Evolutionary conservation across 1,140 invertebrate species (phyloP).

Genomic region (Drosophila arawakana): DNA sequence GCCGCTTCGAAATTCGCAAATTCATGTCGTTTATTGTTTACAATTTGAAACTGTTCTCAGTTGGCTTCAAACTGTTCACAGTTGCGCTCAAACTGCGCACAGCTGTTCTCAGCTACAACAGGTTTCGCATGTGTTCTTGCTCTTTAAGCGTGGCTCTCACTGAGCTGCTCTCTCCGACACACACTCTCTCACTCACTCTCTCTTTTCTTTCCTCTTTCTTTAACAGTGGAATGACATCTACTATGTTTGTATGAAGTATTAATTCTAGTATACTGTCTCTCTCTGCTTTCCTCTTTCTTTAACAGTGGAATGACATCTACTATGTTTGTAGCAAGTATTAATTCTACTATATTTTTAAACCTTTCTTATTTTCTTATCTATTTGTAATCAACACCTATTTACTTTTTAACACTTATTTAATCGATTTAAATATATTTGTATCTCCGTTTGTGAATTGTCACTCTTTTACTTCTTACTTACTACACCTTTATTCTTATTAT

Average conservation of each 20-base stretch:
- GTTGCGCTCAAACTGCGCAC: neutral
- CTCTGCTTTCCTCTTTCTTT: too few species aligned
- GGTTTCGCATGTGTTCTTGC: constrained; percentile 18
- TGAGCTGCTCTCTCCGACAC: too few species aligned
- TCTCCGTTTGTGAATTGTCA: too few species aligned
- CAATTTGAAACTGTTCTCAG: constrained; percentile 15
- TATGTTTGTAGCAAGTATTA: neutral
- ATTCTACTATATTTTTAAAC: too few species aligned
- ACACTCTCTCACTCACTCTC: neutral
- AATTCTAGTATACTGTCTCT: too few species aligned
- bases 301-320: constrained; percentile 1
- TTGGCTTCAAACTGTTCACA: constrained; percentile 2
- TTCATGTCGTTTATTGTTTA: constrained; percentile 3
- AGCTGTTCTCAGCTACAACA: constrained; percentile 14
- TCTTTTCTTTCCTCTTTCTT: neutral
- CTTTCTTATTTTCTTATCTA: too few species aligned
- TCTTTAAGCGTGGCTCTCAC: constrained; percentile 13
- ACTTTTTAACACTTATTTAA: too few species aligned
- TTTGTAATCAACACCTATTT: too few species aligned
- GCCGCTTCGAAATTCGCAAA: neutral
- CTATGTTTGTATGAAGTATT: neutral
- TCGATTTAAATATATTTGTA: too few species aligned
- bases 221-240: constrained; percentile 3
- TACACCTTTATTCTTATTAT: too few species aligned
- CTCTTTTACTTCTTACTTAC: too few species aligned